Base-by-base conservation (phyloP, 35 echinoderm and acorn worm species). In the Strongylocentrotus purpuratus region DNA sequence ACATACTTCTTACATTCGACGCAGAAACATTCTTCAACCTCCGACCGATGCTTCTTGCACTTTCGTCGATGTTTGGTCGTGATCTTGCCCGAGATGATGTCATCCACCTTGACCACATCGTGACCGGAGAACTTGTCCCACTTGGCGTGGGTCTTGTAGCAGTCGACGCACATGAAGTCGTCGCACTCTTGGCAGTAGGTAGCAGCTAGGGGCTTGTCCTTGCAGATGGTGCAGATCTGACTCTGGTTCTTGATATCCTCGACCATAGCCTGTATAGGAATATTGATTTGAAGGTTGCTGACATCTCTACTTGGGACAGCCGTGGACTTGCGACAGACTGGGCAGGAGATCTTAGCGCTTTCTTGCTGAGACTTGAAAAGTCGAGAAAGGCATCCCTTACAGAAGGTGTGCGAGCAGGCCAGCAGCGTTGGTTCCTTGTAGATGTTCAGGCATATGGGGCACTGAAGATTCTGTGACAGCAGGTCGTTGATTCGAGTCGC, bases 181-280 rank as follows among this genome's bases (percentile, higher is more conserved):
- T 93, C 91, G n/a, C 91, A 93, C 48, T 50, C 91, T 31, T 93
- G 91, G 46, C 91, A 93, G 91, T 93, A 93, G 18, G 91, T 93
- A 17, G 31, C 46, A 58, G 91, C 91, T 32, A 93, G 31, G 9
- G 91, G 46, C 91, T 93, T 93, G 11, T 93, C 91, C 5, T 58
- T 31, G 45, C 46, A 93, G 18, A 50, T 45, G 31, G 46, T 50
- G 91, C 48, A 93, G 18, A 46, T 31, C 7, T 58, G 48, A 58
- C n/a, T 58, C 48, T 93, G 46, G 48, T 93, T 93, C 48, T 93
- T 55, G 91, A 58, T 45, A 93, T 93, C 91, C 22, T 93, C 91
- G 5, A 93, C 48, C 48, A 93, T 47, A 11, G 13, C 32, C 48
- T 93, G 32, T 11, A 93, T 50, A 48, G 91, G 91, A 31, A 48